These are phyloP conservation scores for Steinernema hermaphroditum DNA, from an alignment of 2,888 invertebrate genomes.

Conservation along the genomic window DNA sequence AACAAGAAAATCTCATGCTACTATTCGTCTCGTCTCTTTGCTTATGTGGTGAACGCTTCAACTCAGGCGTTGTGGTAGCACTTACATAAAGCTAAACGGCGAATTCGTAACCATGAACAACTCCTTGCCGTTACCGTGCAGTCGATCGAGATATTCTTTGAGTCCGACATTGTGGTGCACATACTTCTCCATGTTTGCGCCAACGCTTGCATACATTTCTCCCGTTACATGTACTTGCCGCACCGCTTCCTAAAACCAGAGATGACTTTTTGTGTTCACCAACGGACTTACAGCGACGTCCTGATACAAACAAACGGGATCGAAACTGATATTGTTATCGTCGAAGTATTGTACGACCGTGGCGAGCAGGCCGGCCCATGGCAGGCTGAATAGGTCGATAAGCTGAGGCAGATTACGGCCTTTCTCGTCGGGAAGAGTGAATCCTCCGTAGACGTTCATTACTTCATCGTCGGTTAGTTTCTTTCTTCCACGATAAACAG, in stretches of 20 bases:
- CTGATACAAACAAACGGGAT: conserved; percentile 90
- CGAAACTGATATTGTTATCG: conserved; percentile 84
- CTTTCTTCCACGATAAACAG: conserved; percentile 46
- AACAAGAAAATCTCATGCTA: too few relatives aligned
- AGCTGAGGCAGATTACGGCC: conserved; percentile 78
- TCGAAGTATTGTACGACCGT: conserved; percentile 75
- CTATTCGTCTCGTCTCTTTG: too few relatives aligned
- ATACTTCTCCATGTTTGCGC: conserved; percentile 46
- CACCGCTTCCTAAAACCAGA: conserved; percentile 46
- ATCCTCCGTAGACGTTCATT: conserved; percentile 74
- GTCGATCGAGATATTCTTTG: conserved; percentile 77
- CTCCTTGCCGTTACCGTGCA: conserved; percentile 79
- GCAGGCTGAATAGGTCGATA: conserved; percentile 92
- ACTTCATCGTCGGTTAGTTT: conserved; percentile 43
- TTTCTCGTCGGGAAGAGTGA: conserved; percentile 54
- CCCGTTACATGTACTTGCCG: conserved; percentile 49
- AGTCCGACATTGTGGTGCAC: conserved; percentile 70
- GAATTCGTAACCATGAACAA: conserved; percentile 94
- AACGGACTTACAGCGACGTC: conserved; percentile 79
- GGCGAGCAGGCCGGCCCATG: conserved; percentile 78
- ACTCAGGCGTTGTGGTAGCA: too few relatives aligned
- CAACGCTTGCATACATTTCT: conserved; percentile 52
- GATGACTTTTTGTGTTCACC: not conserved
- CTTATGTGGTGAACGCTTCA: too few relatives aligned
- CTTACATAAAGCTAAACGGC: conserved; percentile 86